These are phyloP conservation scores for Neosilurus mollespiculum DNA, from an alignment of 2,797 vertebrate species.

Conservation along the genomic window DNA sequence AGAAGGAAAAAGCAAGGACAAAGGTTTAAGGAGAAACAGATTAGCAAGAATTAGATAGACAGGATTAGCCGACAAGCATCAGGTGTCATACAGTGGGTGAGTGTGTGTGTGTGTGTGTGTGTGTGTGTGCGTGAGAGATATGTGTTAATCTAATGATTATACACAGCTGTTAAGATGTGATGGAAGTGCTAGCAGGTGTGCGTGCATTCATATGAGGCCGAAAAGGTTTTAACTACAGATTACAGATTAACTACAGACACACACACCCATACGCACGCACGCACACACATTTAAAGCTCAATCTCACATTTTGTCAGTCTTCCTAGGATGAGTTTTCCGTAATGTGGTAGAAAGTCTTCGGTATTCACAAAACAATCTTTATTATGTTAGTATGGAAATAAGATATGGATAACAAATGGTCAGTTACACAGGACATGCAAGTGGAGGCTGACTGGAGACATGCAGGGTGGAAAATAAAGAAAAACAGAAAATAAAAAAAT, in stretches of 20 bases:
- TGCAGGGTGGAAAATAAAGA: not conserved
- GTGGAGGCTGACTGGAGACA: not conserved
- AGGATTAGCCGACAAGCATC: slow-evolving; percentile 66
- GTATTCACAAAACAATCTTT: slow-evolving; percentile 10
- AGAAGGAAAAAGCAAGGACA: slow-evolving; percentile 23
- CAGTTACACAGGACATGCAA: not conserved
- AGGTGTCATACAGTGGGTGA: slow-evolving; percentile 1
- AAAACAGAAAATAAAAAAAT: not conserved
- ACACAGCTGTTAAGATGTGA: slow-evolving; percentile 70
- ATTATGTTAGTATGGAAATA: not conserved
- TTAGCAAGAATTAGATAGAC: slow-evolving; percentile 62
- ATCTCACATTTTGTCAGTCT: slow-evolving; percentile 22
- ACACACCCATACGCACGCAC: not conserved
- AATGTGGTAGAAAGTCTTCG: slow-evolving; percentile 25
- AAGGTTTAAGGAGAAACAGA: slow-evolving; percentile 41
- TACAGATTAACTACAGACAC: not conserved
- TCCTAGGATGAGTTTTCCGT: slow-evolving; percentile 5
- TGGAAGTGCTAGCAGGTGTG: slow-evolving; percentile 51
- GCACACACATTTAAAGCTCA: not conserved
- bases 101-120: slow-evolving; percentile 21
- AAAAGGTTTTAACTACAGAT: not conserved
- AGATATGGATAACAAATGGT: not conserved
- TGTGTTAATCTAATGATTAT: slow-evolving; percentile 70
- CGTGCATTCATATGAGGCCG: slow-evolving; percentile 63
- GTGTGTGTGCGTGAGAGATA: slow-evolving; percentile 61